These are phyloP conservation scores for Etheostoma spectabile DNA, from an alignment of 2,113 vertebrate genomes.

Conservation along the genomic window DNA sequence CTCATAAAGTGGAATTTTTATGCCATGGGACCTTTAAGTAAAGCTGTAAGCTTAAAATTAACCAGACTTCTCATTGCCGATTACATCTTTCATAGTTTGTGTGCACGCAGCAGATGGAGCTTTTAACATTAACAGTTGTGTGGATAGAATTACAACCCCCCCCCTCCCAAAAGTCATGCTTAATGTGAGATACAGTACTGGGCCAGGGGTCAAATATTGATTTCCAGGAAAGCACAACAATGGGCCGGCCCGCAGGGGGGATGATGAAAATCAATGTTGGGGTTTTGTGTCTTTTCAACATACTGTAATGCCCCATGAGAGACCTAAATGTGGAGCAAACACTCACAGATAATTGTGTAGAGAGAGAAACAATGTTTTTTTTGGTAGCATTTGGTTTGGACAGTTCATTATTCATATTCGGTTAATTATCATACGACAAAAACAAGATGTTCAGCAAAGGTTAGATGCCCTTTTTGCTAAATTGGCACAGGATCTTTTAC, in stretches of 20 bases:
- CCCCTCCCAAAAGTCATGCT: conserved; percentile 56
- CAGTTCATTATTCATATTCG: not conserved
- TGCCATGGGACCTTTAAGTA: not conserved
- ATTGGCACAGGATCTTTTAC: not conserved
- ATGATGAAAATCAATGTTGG: conserved; percentile 45
- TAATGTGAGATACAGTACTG: conserved; percentile 58
- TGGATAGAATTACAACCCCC: conserved; percentile 27
- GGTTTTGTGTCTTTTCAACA: conserved; percentile 54
- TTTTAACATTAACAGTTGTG: conserved; percentile 15
- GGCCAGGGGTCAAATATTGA: conserved; percentile 69
- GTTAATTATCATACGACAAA: not conserved
- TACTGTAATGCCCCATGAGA: not conserved
- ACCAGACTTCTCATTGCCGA: not conserved
- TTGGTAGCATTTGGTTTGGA: not conserved
- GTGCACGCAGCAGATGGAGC: conserved; percentile 11
- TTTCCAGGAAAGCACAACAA: conserved; percentile 57
- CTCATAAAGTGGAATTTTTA: too few relatives aligned
- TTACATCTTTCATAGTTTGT: conserved; percentile 8
- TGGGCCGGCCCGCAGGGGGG: not conserved
- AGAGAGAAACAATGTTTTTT: not conserved
- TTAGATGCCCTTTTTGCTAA: not conserved
- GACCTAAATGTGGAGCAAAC: not conserved
- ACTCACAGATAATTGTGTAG: not conserved
- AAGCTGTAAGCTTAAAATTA: conserved; percentile 25
- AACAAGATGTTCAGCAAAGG: not conserved